Base-by-base conservation (phyloP, 2,888 invertebrate genomes). In the Pilophorus perplexus region DNA sequence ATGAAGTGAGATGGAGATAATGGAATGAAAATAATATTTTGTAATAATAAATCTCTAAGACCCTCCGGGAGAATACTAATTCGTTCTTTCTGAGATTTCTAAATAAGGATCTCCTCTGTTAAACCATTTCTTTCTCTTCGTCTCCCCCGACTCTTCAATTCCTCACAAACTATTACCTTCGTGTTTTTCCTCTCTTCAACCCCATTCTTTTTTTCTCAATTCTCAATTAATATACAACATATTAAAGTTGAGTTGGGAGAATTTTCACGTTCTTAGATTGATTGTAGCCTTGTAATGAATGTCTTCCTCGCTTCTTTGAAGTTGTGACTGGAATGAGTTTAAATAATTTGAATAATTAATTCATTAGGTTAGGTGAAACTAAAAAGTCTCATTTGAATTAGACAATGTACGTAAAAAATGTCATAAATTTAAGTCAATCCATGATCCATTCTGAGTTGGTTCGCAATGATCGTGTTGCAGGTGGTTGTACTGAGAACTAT, bases 61-160 rank as follows among this genome's bases (percentile, higher is more conserved):
- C 28, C 64, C 52, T 64, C 52, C 40, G 64, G 64, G 52, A 33
- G 68, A 68, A 68, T 66, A 68, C 68, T 68, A 68, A 68, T 68
- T 66, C 68, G 66, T 68, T 68, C 67, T 64, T 68, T 66, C 66
- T 42, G 60, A 67, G 60, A 64, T 64, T 64, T 64, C 64, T 64
- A 64, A 64, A 64, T 64, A 64, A 64, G 64, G 64, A 40, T 52
- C 64, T 64, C 52, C 22, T 22, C 64, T 25, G 64, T 50, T 64
- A 64, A 46, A 50, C 46, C 28, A 46, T 62, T 46, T 62, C 46
- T 52, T 64, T 52, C 18, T 52, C 14, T 52, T 23, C 25, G 20
- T 64, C 52, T 22, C 4, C 20, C 22, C 33, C 37, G 33, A 18
- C 50, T 64, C 50, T 52, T 52, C 50, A 52, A 64, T 25, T 64